Evolutionary conservation across 2,888 invertebrate genomes (phyloP).

Genomic region (Drosophila fulvimacula): DNA sequence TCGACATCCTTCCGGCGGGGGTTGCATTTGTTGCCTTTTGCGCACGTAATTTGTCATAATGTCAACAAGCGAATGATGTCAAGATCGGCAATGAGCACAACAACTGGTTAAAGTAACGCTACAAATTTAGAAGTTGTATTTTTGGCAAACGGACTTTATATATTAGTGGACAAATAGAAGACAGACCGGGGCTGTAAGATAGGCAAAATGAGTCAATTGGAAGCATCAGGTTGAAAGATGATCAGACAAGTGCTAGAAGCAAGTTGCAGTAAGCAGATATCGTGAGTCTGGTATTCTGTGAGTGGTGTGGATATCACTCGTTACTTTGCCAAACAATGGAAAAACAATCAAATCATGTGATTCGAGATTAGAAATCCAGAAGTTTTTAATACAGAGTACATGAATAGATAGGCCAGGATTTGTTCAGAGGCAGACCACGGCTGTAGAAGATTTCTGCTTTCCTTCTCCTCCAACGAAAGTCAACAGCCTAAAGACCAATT

Average conservation of each 20-base stretch:
- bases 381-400: too few relatives aligned
- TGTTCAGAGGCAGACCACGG: too few relatives aligned
- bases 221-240: background rate
- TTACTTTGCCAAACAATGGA: too few relatives aligned
- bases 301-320: too few relatives aligned
- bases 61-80: slow-evolving; percentile 69
- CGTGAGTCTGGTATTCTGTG: background rate
- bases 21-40: slow-evolving; percentile 59
- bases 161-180: background rate
- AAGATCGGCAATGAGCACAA: slow-evolving; percentile 18
- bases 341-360: too few relatives aligned
- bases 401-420: too few relatives aligned
- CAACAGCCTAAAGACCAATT: too few relatives aligned
- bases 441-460: too few relatives aligned
- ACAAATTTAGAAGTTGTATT: slow-evolving; percentile 14
- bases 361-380: too few relatives aligned
- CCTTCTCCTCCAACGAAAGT: too few relatives aligned
- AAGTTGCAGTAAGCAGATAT: background rate
- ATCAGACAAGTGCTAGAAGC: background rate
- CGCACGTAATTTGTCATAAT: slow-evolving; percentile 77
- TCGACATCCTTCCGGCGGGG: slow-evolving; percentile 45
- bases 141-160: background rate
- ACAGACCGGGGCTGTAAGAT: background rate
- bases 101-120: slow-evolving; percentile 19
- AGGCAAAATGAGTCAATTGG: background rate